Percentiles rank a stretch among this genome's conserved stretches.
Conservation (phyloP, 2,888 invertebrate species). For the Sympetrum striolatum region DNA sequence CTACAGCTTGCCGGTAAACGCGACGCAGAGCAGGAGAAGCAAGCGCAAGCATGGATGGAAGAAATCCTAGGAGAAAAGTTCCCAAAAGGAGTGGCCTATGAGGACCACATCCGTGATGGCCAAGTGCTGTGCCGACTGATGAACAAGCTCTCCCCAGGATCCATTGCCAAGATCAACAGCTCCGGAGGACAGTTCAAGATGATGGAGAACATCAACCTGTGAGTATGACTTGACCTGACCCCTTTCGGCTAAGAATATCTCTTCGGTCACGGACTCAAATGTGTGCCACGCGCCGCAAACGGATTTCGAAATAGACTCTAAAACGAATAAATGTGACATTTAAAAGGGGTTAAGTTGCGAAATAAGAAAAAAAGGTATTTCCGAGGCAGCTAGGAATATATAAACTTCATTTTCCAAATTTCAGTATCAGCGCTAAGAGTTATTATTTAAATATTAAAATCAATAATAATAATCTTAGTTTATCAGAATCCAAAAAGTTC, state of each 20-base stretch:
- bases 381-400: too few species aligned
- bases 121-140: slow-evolving; percentile 92
- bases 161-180: slow-evolving; percentile 89
- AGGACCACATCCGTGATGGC: slow-evolving; percentile 91
- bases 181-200: slow-evolving; percentile 97
- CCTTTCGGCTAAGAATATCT: background rate
- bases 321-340: too few species aligned
- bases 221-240: slow-evolving; percentile 61
- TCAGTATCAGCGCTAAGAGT: too few species aligned
- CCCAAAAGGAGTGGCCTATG: slow-evolving; percentile 80
- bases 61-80: slow-evolving; percentile 84
- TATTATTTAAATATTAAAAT: too few species aligned
- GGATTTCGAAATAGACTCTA: background rate
- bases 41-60: slow-evolving; percentile 94
- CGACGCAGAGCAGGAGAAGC: slow-evolving; percentile 79
- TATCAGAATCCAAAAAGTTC: too few species aligned
- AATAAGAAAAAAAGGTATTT: too few species aligned
- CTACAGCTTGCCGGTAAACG: slow-evolving; percentile 83
- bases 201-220: slow-evolving; percentile 99
- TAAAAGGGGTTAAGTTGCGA: too few species aligned
- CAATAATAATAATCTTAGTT: too few species aligned
- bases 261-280: background rate
- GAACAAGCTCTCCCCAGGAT: slow-evolving; percentile 90
- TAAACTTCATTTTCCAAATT: too few species aligned
- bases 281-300: background rate